Percentiles rank a stretch among this genome's conserved stretches.
These are phyloP conservation scores for Bubo bubo DNA, from an alignment of 2,113 vertebrate genomes.

Conservation along the genomic window DNA sequence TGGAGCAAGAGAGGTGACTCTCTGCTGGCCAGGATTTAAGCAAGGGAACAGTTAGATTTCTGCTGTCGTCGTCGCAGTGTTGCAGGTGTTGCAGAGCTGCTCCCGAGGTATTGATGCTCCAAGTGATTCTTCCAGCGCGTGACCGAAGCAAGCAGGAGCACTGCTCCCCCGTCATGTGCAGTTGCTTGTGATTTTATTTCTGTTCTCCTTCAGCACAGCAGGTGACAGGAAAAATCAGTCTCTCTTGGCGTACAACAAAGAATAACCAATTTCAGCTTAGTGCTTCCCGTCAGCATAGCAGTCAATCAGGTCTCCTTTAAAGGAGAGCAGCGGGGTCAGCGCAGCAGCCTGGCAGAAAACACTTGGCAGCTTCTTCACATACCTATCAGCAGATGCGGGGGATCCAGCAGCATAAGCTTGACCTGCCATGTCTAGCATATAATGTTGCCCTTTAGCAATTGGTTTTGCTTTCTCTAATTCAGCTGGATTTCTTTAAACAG, in stretches of 20 bases:
- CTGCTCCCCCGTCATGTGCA: neutral
- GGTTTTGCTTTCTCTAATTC: neutral
- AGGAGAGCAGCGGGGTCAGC: neutral
- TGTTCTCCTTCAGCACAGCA: neutral
- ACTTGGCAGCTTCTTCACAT: neutral
- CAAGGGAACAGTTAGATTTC: neutral
- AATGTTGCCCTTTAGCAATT: neutral
- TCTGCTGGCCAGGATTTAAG: neutral
- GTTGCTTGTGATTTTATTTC: neutral
- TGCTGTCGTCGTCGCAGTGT: fast-evolving
- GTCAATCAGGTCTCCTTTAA: neutral
- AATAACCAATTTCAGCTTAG: neutral
- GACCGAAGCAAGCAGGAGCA: neutral
- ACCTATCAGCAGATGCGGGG: neutral
- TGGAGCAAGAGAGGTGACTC: neutral
- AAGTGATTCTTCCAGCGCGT: fast-evolving
- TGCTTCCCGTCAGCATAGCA: neutral
- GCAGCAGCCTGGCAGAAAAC: neutral
- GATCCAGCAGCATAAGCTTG: neutral
- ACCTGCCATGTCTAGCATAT: neutral
- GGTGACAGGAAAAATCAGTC: neutral
- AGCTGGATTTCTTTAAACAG: neutral
- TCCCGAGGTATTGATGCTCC: neutral
- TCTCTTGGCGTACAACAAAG: neutral
- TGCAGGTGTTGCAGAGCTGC: neutral